These are phyloP conservation scores for Anaspis maculata DNA, from an alignment of 2,888 invertebrate genomes.

Conservation along the genomic window DNA sequence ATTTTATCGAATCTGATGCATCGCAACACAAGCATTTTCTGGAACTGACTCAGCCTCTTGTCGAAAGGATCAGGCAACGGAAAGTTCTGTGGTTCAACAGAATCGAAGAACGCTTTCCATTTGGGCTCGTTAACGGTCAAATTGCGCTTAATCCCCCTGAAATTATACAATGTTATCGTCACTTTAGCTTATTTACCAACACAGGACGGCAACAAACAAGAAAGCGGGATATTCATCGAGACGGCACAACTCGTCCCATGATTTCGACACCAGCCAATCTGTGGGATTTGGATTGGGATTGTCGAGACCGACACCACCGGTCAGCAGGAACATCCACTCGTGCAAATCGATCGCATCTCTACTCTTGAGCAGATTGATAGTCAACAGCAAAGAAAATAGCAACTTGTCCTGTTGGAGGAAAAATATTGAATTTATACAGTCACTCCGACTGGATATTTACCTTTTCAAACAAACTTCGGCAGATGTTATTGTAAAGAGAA, in stretches of 20 bases:
- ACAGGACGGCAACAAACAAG: no score
- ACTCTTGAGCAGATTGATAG: constrained; percentile 60
- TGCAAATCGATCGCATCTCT: constrained; percentile 50
- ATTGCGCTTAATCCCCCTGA: constrained; percentile 56
- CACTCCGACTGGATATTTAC: constrained; percentile 36
- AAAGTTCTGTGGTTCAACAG: constrained; percentile 62
- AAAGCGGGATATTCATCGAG: constrained; percentile 48
- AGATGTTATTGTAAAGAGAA: constrained; percentile 83
- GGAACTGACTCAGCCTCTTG: constrained; percentile 53
- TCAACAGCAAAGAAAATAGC: constrained; percentile 72
- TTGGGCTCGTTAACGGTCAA: constrained; percentile 47
- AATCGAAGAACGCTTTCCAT: constrained; percentile 74
- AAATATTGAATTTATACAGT: no score
- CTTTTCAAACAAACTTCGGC: constrained; percentile 89
- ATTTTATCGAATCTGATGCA: constrained; percentile 85
- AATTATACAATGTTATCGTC: constrained; percentile 11
- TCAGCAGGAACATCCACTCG: constrained; percentile 82
- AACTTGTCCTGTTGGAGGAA: constrained; percentile 66
- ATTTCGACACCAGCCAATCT: constrained; percentile 60
- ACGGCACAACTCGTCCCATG: constrained; percentile 73
- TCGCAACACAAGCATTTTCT: constrained; percentile 69
- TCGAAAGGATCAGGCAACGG: constrained; percentile 66
- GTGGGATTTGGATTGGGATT: constrained; percentile 64
- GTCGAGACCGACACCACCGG: constrained; percentile 74
- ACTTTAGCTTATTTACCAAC: constrained; percentile 1